phyloP scores from a whole-genome alignment of 2,888 invertebrate genomes.

The Papilio protenor region DNA sequence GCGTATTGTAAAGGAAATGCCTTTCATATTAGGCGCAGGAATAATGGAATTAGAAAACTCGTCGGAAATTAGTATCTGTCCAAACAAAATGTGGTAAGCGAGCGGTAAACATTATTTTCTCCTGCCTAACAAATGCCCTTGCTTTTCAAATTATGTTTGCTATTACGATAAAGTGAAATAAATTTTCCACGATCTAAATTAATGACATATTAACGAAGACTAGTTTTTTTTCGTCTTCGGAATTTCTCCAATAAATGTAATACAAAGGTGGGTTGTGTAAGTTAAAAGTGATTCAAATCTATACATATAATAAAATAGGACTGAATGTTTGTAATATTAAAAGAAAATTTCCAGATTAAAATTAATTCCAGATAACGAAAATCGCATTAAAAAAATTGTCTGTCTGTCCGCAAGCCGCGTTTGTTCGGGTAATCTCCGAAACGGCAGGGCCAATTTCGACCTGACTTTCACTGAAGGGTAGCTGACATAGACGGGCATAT shows the following conservation, averaged over 20 bases:
- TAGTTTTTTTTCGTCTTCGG: not conserved
- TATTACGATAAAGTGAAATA: slow-evolving; percentile 57
- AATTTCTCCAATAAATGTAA: not conserved
- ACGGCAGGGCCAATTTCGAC: too few species aligned
- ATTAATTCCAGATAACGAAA: too few species aligned
- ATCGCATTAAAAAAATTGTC: too few species aligned
- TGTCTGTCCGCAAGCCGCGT: too few species aligned
- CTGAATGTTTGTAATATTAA: too few species aligned
- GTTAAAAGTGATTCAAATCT: not conserved
- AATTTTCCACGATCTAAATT: slow-evolving; percentile 6
- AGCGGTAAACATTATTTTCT: slow-evolving; percentile 72
- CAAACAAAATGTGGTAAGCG: slow-evolving; percentile 67
- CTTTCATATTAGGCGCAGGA: slow-evolving; percentile 53
- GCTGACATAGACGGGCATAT: too few species aligned
- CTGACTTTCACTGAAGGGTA: too few species aligned
- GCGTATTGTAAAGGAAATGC: slow-evolving; percentile 1
- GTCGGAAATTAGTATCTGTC: slow-evolving; percentile 74
- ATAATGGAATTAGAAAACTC: slow-evolving; percentile 66
- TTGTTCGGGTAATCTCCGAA: too few species aligned
- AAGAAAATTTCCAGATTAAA: too few species aligned
- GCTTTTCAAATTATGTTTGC: slow-evolving; percentile 77
- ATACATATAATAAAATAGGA: too few species aligned
- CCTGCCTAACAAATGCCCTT: slow-evolving; percentile 50
- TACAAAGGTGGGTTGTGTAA: not conserved
- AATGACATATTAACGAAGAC: slow-evolving; percentile 10